Evolutionary conservation across 1,140 invertebrate species (phyloP), one percentile per base, ranked within the genome.

Genomic region (Microplitis demolitor): DNA sequence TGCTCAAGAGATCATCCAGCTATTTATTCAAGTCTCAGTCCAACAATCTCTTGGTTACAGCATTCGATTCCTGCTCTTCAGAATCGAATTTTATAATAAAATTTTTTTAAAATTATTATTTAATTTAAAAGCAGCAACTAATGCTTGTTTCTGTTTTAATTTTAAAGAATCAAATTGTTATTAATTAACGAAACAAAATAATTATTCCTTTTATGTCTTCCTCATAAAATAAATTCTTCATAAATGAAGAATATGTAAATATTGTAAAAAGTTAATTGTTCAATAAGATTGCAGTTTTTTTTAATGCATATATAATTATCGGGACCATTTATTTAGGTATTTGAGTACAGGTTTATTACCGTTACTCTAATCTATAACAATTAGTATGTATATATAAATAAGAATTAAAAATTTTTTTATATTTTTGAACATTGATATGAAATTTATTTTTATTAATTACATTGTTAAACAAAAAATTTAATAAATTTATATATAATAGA

Each of bases 1-100:
- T 91, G 89, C 76, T 90, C 89, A n/a, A 84, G 83, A 70, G 87
- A 84, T 64, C 90, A 90, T 82, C 90, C 91, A 62, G 87, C 90
- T 67, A 88, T 91, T 71, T 91, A 89, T 58, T 87, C 86, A 13
- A 86, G 82, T 78, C 77, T 87, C 33, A 78, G 77, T 64, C 86
- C 86, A 62, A 80, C 78, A 31, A 73, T 86, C 24, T 79, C 83
- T 62, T 87, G 86, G 86, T 73, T 87, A 16, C 79, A 82, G 76
- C 78, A 84, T 68, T 83, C 82, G 35, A 83, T 87, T 58, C 86
- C 86, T 51, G 86, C 85, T 54, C 76, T 87, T 34, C 82, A 81
- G 39, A 80, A 77, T 53, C 78, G 80, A 66, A 75, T 75, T 62
- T 81, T 72, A 81, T 45, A 76, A 58, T 50, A 13, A 66, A 31